These are phyloP conservation scores for Ciconia stormi DNA, from an alignment of 2,113 vertebrate genomes.

Conservation along the genomic window DNA sequence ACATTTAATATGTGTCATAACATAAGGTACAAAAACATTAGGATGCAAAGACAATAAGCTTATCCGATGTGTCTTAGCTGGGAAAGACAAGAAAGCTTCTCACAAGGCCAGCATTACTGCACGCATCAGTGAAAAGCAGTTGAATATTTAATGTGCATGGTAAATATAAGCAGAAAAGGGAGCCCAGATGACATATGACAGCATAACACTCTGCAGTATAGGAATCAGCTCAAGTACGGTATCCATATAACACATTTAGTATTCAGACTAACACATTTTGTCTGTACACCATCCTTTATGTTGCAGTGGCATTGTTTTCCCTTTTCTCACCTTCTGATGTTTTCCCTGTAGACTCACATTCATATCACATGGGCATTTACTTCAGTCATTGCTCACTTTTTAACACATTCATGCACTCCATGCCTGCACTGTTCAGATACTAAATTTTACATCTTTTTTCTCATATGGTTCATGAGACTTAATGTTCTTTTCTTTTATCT, in stretches of 20 bases:
- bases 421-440: neutral
- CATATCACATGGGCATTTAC: neutral
- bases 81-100: slow-evolving; percentile 11
- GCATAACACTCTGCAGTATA: neutral
- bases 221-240: neutral
- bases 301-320: slow-evolving; percentile 23
- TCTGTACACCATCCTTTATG: neutral
- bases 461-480: neutral
- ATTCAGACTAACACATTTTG: slow-evolving; percentile 23
- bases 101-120: slow-evolving; percentile 16
- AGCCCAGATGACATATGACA: slow-evolving; percentile 41
- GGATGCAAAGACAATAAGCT: slow-evolving; percentile 20
- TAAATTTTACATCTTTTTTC: neutral
- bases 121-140: slow-evolving; percentile 17
- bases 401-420: neutral
- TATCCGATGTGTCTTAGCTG: slow-evolving; percentile 3
- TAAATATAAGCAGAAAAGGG: slow-evolving; percentile 35
- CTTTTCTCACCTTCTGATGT: slow-evolving; percentile 26
- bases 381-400: slow-evolving; percentile 40
- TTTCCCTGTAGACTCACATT: slow-evolving; percentile 25
- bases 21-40: neutral
- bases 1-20: slow-evolving; percentile 13
- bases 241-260: neutral
- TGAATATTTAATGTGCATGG: slow-evolving; percentile 54
- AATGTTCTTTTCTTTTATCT: neutral